A percentile compares a stretch with the other conserved stretches of the same genome.
Evolutionary conservation across 2,113 vertebrate genomes (phyloP).

Genomic region (Ciconia maguari): DNA sequence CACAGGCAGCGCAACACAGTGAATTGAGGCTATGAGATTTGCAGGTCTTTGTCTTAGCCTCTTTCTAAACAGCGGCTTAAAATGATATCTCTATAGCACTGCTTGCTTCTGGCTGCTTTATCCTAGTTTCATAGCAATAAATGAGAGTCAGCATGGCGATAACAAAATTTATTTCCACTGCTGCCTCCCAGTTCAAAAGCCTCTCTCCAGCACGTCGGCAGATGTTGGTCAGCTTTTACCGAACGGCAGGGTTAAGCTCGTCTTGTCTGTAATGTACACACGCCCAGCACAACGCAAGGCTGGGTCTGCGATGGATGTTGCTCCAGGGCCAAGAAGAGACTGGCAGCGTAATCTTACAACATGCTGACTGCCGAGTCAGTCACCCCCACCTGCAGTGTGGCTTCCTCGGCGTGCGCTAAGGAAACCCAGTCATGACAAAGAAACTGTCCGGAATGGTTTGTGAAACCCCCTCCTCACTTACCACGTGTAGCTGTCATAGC

Average conservation of each 20-base stretch:
- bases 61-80: neutral
- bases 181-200: neutral
- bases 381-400: neutral
- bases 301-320: neutral
- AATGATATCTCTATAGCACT: neutral
- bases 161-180: neutral
- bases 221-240: neutral
- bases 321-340: neutral
- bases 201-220: rapidly evolving
- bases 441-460: neutral
- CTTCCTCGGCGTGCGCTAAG: neutral
- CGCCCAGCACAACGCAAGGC: neutral
- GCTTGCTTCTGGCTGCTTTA: neutral
- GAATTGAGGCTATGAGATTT: neutral
- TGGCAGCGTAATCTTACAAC: neutral
- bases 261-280: neutral
- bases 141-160: neutral
- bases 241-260: neutral
- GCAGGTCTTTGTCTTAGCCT: neutral
- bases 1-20: neutral
- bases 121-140: neutral
- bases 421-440: neutral
- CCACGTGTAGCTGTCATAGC: neutral
- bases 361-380: neutral
- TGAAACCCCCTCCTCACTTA: neutral